phyloP scores from a whole-genome alignment of 1,140 invertebrate species.

The Calosoma granatense region DNA sequence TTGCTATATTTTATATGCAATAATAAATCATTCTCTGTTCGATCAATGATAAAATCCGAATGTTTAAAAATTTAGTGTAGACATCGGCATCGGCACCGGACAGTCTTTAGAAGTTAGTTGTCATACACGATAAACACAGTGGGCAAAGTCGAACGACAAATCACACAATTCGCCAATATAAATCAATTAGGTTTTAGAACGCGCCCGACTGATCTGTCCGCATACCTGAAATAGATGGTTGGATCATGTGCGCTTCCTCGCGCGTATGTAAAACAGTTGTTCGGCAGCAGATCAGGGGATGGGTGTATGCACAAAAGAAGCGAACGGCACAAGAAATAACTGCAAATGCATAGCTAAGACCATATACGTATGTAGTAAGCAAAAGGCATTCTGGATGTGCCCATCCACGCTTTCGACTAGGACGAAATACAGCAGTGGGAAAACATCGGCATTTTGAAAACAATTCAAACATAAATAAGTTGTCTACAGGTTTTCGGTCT shows the following conservation, averaged over 20 bases:
- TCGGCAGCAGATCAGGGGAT: background rate
- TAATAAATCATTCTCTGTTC: too few relatives aligned
- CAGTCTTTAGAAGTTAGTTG: too few relatives aligned
- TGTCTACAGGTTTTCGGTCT: conserved; percentile 31
- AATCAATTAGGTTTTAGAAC: conserved; percentile 24
- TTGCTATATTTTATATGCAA: background rate
- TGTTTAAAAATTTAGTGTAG: too few relatives aligned
- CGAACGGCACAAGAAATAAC: background rate
- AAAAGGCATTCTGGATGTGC: too few relatives aligned
- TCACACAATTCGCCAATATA: conserved; percentile 29
- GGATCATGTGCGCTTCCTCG: background rate
- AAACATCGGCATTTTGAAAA: conserved; percentile 36
- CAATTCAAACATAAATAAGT: conserved; percentile 38
- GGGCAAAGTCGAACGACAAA: conserved; percentile 25
- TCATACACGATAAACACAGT: conserved; percentile 22
- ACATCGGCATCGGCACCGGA: too few relatives aligned
- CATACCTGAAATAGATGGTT: background rate
- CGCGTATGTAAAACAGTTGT: conserved; percentile 2
- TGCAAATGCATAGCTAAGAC: too few relatives aligned
- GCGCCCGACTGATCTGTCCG: background rate
- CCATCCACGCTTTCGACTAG: background rate
- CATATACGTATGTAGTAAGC: too few relatives aligned
- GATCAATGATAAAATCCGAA: too few relatives aligned
- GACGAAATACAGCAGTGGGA: conserved; percentile 23
- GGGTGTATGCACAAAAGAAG: background rate